Conservation (phyloP, 2,888 invertebrate species). For the Ornithoptera priamus region DNA sequence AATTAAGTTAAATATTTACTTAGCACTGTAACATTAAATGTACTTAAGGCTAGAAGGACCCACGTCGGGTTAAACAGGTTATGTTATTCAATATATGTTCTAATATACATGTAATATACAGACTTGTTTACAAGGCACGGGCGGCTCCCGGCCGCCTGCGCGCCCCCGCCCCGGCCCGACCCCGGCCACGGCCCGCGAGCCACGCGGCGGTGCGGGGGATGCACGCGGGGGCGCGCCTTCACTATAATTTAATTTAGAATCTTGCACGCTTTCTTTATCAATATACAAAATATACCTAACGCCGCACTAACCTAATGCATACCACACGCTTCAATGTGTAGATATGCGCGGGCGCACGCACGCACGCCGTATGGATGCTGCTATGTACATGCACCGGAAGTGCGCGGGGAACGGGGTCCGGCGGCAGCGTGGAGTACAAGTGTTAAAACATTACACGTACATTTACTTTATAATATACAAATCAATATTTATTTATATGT, state of each 20-base stretch:
- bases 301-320: too few relatives aligned
- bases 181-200: conserved; percentile 1
- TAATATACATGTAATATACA: conserved; percentile 45
- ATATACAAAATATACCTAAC: conserved; percentile 35
- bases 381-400: too few relatives aligned
- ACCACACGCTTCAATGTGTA: background rate
- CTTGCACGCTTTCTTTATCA: conserved; percentile 61
- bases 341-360: too few relatives aligned
- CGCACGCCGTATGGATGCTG: too few relatives aligned
- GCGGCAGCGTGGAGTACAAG: too few relatives aligned
- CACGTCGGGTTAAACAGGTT: background rate
- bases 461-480: too few relatives aligned
- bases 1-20: background rate
- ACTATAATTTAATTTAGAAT: conserved; percentile 71
- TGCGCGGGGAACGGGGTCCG: too few relatives aligned
- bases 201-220: too few relatives aligned
- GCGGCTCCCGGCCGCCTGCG: conserved; percentile 48
- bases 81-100: background rate
- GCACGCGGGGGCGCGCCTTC: conserved; percentile 45
- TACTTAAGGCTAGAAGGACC: conserved; percentile 16
- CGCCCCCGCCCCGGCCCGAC: conserved; percentile 14
- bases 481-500: too few relatives aligned
- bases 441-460: too few relatives aligned
- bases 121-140: conserved; percentile 64
- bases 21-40: conserved; percentile 6